Percentiles rank a stretch among this genome's conserved stretches.
Evolutionary conservation across 2,113 vertebrate genomes (phyloP).

Genomic region (Podarcis raffonei): DNA sequence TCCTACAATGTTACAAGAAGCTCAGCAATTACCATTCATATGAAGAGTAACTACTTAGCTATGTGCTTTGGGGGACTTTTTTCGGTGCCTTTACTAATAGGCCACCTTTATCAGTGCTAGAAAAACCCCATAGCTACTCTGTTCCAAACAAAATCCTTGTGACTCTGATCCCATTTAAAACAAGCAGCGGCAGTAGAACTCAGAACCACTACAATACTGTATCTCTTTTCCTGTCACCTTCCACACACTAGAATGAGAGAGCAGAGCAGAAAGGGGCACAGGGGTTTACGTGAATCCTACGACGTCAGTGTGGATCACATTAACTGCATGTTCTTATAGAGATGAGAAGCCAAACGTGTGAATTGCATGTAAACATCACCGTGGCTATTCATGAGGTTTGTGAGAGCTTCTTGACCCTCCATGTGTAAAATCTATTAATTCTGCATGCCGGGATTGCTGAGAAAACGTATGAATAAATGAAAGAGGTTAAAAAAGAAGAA

Average conservation of each 20-base stretch:
- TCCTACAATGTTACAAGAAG: slow-evolving; percentile 57
- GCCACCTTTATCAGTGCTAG: slow-evolving; percentile 45
- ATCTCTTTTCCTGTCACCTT: background rate
- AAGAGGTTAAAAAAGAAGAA: background rate
- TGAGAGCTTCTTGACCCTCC: slow-evolving; percentile 52
- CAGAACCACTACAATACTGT: slow-evolving; percentile 10
- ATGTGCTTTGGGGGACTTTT: slow-evolving; percentile 55
- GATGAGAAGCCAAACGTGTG: background rate
- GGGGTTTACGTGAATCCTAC: slow-evolving; percentile 39
- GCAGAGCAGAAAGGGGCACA: slow-evolving; percentile 15
- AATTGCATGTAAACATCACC: slow-evolving; percentile 45
- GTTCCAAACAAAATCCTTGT: slow-evolving; percentile 16
- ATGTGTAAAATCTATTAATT: slow-evolving; percentile 18
- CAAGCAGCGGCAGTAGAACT: background rate
- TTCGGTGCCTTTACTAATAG: slow-evolving; percentile 52
- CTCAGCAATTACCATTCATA: slow-evolving; percentile 61
- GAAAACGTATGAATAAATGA: slow-evolving; percentile 13
- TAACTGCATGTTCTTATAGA: slow-evolving; percentile 37
- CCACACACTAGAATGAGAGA: background rate
- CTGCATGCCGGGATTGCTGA: slow-evolving; percentile 1
- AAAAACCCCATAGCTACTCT: slow-evolving; percentile 24
- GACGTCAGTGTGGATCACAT: slow-evolving; percentile 38
- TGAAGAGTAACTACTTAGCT: slow-evolving; percentile 57
- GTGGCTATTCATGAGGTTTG: slow-evolving; percentile 37
- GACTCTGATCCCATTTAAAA: slow-evolving; percentile 48